Percentiles rank a stretch among this genome's conserved stretches.
These are phyloP conservation scores for Hyles vespertilio DNA, from an alignment of 1,140 invertebrate species.

Conservation along the genomic window DNA sequence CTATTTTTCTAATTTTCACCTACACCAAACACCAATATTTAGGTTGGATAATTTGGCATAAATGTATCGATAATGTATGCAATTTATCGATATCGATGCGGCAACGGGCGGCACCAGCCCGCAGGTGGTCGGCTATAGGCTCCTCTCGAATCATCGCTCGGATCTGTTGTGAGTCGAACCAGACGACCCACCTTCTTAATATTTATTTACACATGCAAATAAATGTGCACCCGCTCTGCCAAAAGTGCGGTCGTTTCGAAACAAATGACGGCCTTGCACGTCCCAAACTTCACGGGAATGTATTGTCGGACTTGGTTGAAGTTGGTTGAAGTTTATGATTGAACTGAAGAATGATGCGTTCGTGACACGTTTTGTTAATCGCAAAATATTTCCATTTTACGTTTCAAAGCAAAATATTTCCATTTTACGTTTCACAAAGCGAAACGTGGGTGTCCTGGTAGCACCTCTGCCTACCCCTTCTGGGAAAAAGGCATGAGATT, in stretches of 20 bases:
- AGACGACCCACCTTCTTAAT: conserved; percentile 23
- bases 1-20: no score
- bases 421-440: no score
- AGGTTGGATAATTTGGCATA: no score
- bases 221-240: conserved; percentile 17
- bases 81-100: conserved; percentile 34
- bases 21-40: background rate
- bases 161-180: conserved; percentile 7
- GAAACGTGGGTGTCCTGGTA: no score
- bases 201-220: conserved; percentile 46
- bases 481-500: no score
- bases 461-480: no score
- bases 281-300: background rate
- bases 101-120: conserved; percentile 27
- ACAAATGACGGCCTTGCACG: background rate
- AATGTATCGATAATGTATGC: background rate
- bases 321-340: no score
- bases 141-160: conserved; percentile 32
- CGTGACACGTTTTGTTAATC: no score
- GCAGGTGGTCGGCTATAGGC: conserved; percentile 42
- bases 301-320: no score
- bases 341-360: no score
- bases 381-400: no score
- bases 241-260: conserved; percentile 11
- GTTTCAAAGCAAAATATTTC: no score